These are phyloP conservation scores for Bombylius discolor DNA, from an alignment of 2,888 invertebrate genomes.

Conservation along the genomic window DNA sequence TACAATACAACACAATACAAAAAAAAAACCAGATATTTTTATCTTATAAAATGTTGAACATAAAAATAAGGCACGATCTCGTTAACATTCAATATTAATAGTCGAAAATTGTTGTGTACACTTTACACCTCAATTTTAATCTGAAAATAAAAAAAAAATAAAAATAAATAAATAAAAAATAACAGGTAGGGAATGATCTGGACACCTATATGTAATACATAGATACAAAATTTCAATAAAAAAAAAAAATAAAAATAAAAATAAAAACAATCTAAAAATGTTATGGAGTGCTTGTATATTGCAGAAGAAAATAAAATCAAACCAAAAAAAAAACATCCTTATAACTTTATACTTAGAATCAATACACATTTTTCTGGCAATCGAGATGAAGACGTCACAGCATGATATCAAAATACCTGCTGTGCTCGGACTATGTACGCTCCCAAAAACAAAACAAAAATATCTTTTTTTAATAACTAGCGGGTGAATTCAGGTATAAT, in stretches of 20 bases:
- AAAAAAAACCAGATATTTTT: too few species aligned
- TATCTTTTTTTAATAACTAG: not conserved
- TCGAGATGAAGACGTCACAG: slow-evolving; percentile 13
- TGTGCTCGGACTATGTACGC: slow-evolving; percentile 9
- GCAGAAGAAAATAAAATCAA: too few species aligned
- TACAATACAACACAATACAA: too few species aligned
- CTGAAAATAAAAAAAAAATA: slow-evolving; percentile 8
- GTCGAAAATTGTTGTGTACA: slow-evolving; percentile 14
- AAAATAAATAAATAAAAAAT: not conserved
- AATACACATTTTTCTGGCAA: slow-evolving; percentile 1
- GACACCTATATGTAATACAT: too few species aligned
- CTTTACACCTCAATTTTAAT: slow-evolving; percentile 15
- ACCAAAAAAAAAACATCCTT: too few species aligned
- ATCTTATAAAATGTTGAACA: too few species aligned
- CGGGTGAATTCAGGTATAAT: too few species aligned
- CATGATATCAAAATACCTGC: slow-evolving; percentile 12
- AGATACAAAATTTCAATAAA: too few species aligned
- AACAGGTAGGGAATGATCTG: not conserved
- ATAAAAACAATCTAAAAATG: too few species aligned
- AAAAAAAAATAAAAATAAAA: too few species aligned
- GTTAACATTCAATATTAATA: slow-evolving; percentile 14
- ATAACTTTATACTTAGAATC: not conserved
- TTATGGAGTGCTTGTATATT: too few species aligned
- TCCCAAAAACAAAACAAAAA: slow-evolving; percentile 2
- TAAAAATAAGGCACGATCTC: slow-evolving; percentile 5